Evolutionary conservation across 2,797 vertebrate species (phyloP).

Genomic region (Hozukius guyotensis): DNA sequence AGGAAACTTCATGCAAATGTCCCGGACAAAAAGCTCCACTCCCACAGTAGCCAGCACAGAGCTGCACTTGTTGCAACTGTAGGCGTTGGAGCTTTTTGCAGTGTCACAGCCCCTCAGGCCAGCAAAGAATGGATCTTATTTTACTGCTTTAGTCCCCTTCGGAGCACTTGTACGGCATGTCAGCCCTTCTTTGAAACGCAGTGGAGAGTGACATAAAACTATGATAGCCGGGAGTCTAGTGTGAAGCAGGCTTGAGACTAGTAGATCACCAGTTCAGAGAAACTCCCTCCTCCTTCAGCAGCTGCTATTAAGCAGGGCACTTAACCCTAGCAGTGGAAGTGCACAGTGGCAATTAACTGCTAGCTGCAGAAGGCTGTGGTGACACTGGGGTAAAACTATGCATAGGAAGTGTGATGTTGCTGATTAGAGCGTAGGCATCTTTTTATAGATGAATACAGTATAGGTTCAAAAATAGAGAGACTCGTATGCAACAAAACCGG

Average conservation of each 20-base stretch:
- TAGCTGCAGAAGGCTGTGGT: not conserved
- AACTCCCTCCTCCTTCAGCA: not conserved
- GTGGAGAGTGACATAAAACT: not conserved
- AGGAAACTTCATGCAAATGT: constrained; percentile 60
- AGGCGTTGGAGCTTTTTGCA: constrained; percentile 32
- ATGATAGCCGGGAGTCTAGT: not conserved
- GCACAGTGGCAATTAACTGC: not conserved
- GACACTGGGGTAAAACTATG: not conserved
- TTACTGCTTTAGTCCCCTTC: not conserved
- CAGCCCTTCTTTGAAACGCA: not conserved
- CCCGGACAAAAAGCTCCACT: constrained; percentile 45
- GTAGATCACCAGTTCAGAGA: constrained; percentile 1
- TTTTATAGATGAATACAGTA: not conserved
- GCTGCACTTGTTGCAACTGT: constrained; percentile 61
- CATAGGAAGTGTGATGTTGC: not conserved
- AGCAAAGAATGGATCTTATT: constrained; percentile 21
- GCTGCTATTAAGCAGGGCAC: not conserved
- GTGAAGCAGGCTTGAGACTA: not conserved
- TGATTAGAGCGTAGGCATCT: not conserved
- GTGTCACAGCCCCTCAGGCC: constrained; percentile 16
- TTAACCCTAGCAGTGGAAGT: not conserved
- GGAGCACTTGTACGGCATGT: not conserved
- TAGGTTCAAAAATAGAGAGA: not conserved
- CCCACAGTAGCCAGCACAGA: constrained; percentile 49
- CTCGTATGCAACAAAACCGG: not conserved